Evolutionary conservation across 2,888 invertebrate genomes (phyloP).

Genomic region (Listrodromus nycthemerus): DNA sequence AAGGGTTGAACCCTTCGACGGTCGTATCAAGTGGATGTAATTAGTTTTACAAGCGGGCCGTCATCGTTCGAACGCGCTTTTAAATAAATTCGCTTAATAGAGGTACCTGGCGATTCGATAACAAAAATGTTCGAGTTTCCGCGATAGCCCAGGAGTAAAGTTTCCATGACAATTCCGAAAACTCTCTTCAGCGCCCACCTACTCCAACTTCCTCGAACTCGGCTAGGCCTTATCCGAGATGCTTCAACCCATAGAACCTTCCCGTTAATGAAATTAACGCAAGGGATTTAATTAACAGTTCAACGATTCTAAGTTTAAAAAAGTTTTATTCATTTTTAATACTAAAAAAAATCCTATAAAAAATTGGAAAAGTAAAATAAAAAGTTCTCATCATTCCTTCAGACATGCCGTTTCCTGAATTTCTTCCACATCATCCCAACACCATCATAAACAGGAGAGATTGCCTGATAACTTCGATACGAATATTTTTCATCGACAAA

Average conservation of each 20-base stretch:
- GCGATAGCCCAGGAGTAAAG: constrained; percentile 17
- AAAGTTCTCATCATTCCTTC: too few relatives aligned
- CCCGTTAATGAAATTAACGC: constrained; percentile 16
- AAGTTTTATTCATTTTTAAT: too few relatives aligned
- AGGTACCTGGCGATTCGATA: constrained; percentile 44
- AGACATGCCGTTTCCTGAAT: too few relatives aligned
- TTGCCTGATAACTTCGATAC: too few relatives aligned
- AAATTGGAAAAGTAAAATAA: too few relatives aligned
- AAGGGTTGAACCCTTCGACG: constrained; percentile 39
- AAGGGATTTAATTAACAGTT: neutral
- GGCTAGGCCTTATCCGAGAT: constrained; percentile 49
- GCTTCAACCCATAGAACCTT: constrained; percentile 21
- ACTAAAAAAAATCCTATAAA: too few relatives aligned
- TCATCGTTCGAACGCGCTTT: constrained; percentile 54
- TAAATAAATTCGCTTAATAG: constrained; percentile 62
- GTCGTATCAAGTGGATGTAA: constrained; percentile 39
- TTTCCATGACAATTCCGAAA: constrained; percentile 54
- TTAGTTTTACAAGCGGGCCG: constrained; percentile 50
- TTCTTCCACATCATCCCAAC: too few relatives aligned
- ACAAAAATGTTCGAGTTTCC: constrained; percentile 53
- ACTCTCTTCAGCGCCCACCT: constrained; percentile 1
- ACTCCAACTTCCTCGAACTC: constrained; percentile 26
- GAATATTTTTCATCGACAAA: too few relatives aligned
- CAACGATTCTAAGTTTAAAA: too few relatives aligned
- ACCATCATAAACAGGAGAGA: too few relatives aligned